A percentile compares a stretch with the other conserved stretches of the same genome.
Conservation (phyloP, 2,797 vertebrate genomes). For the Enteromius trimaculatus region DNA sequence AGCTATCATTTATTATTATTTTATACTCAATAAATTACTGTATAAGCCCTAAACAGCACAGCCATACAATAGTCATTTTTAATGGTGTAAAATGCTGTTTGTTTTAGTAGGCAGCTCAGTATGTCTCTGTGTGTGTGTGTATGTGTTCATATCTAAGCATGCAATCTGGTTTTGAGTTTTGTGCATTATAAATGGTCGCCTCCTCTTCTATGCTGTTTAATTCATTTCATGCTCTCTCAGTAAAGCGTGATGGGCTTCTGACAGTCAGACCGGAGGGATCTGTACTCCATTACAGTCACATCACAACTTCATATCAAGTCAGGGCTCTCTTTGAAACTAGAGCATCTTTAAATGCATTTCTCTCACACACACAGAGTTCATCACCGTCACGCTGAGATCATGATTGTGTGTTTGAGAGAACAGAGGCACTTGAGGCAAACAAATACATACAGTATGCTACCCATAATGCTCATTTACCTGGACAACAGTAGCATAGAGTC, state of each 20-base stretch:
- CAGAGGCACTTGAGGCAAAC: background rate
- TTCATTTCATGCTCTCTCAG: constrained; percentile 36
- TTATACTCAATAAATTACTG: background rate
- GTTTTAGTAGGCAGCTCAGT: background rate
- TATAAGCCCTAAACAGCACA: background rate
- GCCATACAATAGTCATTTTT: background rate
- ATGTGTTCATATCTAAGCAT: constrained; percentile 9
- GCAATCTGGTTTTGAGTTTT: constrained; percentile 14
- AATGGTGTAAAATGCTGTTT: background rate
- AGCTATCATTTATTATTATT: background rate
- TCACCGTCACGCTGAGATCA: constrained; percentile 24
- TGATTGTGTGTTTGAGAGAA: constrained; percentile 15
- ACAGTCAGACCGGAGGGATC: constrained; percentile 6
- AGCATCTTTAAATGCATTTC: background rate
- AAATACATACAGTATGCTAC: background rate
- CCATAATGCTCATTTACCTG: background rate
- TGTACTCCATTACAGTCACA: constrained; percentile 21
- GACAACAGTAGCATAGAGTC: background rate
- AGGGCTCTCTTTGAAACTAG: constrained; percentile 64
- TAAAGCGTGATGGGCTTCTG: constrained; percentile 4
- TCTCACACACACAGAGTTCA: constrained; percentile 22
- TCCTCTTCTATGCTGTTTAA: constrained; percentile 38
- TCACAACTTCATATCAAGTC: background rate
- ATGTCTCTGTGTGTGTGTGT: constrained; percentile 10
- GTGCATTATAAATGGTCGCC: constrained; percentile 43